Conservation (phyloP, 2,888 invertebrate species). For the Acanthosepion pharaonis region DNA sequence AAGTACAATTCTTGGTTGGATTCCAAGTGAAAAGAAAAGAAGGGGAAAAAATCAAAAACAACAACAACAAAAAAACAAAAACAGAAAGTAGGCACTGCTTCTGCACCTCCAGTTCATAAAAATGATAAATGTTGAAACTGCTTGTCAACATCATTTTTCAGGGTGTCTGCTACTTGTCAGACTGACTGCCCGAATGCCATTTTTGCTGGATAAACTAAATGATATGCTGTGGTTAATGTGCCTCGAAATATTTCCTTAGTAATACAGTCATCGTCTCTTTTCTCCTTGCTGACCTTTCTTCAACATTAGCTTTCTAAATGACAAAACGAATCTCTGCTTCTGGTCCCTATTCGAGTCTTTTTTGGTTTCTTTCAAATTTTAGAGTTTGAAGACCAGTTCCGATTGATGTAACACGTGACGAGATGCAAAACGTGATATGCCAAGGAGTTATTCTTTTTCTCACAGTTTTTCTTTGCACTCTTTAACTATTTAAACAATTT, state of each 20-base stretch:
- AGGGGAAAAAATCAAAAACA: too few species aligned
- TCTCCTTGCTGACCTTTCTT: neutral
- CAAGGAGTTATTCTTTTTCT: neutral
- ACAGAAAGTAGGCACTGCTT: neutral
- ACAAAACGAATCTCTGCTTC: neutral
- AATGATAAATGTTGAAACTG: neutral
- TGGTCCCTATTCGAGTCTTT: neutral
- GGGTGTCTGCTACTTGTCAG: neutral
- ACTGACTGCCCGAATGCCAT: neutral
- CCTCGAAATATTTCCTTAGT: neutral
- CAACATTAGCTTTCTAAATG: neutral
- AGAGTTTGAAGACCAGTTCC: neutral
- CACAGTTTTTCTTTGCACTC: too few species aligned
- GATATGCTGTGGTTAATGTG: neutral
- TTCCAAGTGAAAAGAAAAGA: neutral
- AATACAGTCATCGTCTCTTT: neutral
- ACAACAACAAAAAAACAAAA: too few species aligned
- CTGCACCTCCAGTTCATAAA: neutral
- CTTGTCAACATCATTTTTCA: neutral
- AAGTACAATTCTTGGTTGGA: neutral
- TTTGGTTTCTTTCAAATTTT: neutral
- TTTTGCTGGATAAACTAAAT: neutral
- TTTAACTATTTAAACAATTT: too few species aligned
- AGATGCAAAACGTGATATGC: neutral
- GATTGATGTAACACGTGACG: neutral